Percentiles rank a stretch among this genome's conserved stretches.
Conservation (phyloP, 2,113 vertebrate genomes). For the Ciconia stormi region DNA sequence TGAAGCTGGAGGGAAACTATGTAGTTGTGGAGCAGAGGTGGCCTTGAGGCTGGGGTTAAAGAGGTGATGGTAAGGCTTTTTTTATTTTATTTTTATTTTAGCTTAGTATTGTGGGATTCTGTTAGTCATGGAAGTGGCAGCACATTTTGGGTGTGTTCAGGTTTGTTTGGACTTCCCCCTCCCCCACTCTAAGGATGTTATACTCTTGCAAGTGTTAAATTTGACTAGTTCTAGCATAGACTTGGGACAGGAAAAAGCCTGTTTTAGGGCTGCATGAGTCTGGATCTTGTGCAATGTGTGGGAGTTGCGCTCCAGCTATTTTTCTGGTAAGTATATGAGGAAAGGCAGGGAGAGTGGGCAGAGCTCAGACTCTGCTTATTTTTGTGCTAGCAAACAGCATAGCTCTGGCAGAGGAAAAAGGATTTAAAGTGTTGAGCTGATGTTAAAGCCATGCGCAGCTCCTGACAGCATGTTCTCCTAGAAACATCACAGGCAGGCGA, state of each 20-base stretch:
- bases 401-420: neutral
- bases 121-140: neutral
- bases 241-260: constrained; percentile 28
- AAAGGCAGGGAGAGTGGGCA: constrained; percentile 38
- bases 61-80: neutral
- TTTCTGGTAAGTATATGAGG: constrained; percentile 25
- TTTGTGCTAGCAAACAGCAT: constrained; percentile 11
- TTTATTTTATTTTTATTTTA: neutral
- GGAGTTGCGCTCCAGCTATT: constrained; percentile 39
- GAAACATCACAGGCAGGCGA: neutral
- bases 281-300: constrained; percentile 23
- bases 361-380: constrained; percentile 23
- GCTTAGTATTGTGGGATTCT: neutral
- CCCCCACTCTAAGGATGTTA: neutral
- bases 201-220: neutral
- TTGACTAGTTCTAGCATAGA: neutral
- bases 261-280: neutral
- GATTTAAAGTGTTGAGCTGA: neutral
- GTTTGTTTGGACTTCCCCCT: neutral
- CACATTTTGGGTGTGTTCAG: neutral
- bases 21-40: neutral
- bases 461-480: neutral
- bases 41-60: neutral
- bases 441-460: neutral
- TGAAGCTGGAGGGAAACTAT: neutral